Percentiles rank a stretch among this genome's conserved stretches.
phyloP scores from a whole-genome alignment of 1,140 invertebrate species.

The Matsumurasca onukii region DNA sequence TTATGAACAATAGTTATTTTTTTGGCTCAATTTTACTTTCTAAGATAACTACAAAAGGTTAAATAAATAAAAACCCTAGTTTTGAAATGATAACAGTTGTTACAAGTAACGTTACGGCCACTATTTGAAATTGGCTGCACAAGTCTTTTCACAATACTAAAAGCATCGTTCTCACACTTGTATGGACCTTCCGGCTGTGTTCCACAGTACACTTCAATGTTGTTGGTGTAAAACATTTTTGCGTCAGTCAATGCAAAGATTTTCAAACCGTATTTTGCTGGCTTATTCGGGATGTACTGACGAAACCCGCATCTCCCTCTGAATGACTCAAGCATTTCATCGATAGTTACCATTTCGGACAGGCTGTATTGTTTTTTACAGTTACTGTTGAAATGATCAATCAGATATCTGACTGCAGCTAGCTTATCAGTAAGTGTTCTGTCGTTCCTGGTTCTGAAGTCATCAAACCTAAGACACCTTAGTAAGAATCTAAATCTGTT shows the following conservation, averaged over 20 bases:
- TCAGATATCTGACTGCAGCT: neutral
- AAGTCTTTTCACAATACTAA: neutral
- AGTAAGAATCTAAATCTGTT: slow-evolving; percentile 27
- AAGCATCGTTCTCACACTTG: slow-evolving; percentile 41
- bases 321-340: slow-evolving; percentile 48
- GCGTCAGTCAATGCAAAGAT: slow-evolving; percentile 42
- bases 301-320: slow-evolving; percentile 47
- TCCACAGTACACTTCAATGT: slow-evolving; percentile 44
- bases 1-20: neutral
- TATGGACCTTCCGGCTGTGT: slow-evolving; percentile 44
- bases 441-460: neutral
- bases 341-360: slow-evolving; percentile 43
- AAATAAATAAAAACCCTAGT: neutral
- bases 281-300: slow-evolving; percentile 49
- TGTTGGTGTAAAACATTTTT: slow-evolving; percentile 41
- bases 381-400: neutral
- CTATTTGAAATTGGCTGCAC: neutral
- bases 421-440: neutral
- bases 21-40: neutral
- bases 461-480: neutral
- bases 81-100: slow-evolving; percentile 1
- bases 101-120: neutral
- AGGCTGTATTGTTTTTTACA: neutral
- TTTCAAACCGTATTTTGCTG: slow-evolving; percentile 47
- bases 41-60: neutral